phyloP scores from a whole-genome alignment of 1,140 invertebrate genomes.

The Drosophila melanogaster region DNA sequence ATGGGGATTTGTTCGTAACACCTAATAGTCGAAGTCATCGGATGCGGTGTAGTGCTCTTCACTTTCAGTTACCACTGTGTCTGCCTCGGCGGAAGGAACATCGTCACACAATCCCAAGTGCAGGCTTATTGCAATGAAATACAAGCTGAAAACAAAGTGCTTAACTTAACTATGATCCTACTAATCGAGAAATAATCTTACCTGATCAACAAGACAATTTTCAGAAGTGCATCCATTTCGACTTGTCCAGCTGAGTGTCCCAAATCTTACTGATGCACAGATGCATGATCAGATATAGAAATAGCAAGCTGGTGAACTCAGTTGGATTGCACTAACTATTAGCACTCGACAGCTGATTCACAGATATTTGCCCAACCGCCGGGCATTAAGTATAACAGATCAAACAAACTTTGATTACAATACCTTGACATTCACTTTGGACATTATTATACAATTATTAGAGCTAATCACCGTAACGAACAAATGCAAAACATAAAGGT shows the following conservation, averaged over 20 bases:
- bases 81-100: conserved; percentile 44
- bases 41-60: conserved; percentile 43
- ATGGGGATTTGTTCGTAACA: neutral
- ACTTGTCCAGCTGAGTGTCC: conserved; percentile 5
- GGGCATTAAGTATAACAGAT: conserved; percentile 13
- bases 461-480: conserved; percentile 29
- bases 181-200: neutral
- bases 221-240: conserved; percentile 36
- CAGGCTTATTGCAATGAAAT: conserved; percentile 29
- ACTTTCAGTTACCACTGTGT: conserved; percentile 57
- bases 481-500: conserved; percentile 12
- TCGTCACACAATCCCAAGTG: conserved; percentile 38
- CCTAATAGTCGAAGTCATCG: conserved; percentile 48
- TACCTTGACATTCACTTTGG: conserved; percentile 21
- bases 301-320: neutral
- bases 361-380: conserved; percentile 11
- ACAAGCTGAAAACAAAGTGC: conserved; percentile 10
- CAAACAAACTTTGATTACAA: conserved; percentile 6
- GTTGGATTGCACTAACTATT: conserved; percentile 22
- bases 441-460: conserved; percentile 26
- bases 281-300: conserved; percentile 12
- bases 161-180: neutral
- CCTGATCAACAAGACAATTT: conserved; percentile 47
- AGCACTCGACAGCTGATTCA: conserved; percentile 33
- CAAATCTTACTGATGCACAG: conserved; percentile 15